Percentiles rank a stretch among this genome's conserved stretches.
Conservation (phyloP, 2,888 invertebrate species). For the Microctonus hyperodae region DNA sequence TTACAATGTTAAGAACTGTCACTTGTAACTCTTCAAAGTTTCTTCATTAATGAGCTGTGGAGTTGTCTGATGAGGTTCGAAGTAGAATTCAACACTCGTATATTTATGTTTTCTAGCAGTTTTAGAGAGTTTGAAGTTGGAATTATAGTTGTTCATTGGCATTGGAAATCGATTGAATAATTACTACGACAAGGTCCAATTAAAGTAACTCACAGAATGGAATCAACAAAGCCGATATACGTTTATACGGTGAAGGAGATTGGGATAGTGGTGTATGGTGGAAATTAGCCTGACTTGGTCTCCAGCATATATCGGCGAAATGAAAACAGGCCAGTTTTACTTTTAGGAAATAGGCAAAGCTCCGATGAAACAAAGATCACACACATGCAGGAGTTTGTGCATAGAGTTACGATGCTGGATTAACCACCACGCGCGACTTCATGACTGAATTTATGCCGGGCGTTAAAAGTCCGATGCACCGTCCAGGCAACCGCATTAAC, state of each 20-base stretch:
- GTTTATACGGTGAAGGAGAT: background rate
- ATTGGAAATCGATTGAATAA: slow-evolving; percentile 14
- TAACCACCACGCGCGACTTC: slow-evolving; percentile 39
- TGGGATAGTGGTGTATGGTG: background rate
- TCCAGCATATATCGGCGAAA: background rate
- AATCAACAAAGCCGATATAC: background rate
- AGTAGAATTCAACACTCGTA: background rate
- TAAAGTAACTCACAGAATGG: slow-evolving; percentile 23
- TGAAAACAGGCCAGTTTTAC: background rate
- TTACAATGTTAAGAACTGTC: background rate
- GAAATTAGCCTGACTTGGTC: background rate
- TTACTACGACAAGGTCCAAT: slow-evolving; percentile 19
- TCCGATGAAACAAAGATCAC: slow-evolving; percentile 26
- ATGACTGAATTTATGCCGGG: slow-evolving; percentile 43
- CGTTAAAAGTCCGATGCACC: slow-evolving; percentile 46
- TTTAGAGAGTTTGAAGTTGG: background rate
- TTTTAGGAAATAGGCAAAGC: slow-evolving; percentile 14
- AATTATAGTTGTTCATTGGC: background rate
- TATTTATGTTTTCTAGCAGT: background rate
- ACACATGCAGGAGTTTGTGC: slow-evolving; percentile 24
- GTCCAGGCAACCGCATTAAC: slow-evolving; percentile 43
- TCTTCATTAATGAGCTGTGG: background rate
- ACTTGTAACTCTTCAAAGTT: background rate
- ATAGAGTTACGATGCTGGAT: slow-evolving; percentile 40
- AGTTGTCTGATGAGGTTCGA: background rate